Conservation (phyloP, 2,888 invertebrate genomes). For the Rambutsinella grinnellia region DNA sequence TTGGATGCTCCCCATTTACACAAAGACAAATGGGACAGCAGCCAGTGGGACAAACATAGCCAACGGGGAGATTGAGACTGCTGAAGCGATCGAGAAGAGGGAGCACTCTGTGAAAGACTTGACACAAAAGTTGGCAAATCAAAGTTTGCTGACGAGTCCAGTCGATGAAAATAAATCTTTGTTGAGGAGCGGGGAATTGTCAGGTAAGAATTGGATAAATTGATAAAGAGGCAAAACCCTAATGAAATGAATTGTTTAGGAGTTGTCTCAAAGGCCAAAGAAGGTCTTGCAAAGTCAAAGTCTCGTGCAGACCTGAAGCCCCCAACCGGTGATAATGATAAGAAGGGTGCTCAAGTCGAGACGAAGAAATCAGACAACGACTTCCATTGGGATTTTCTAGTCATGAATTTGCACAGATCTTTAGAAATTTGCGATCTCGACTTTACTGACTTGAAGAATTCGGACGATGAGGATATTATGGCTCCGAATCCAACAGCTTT, state of each 20-base stretch:
- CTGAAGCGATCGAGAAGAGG: slow-evolving; percentile 79
- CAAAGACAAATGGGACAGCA: slow-evolving; percentile 59
- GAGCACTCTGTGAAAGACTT: slow-evolving; percentile 91
- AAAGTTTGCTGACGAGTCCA: slow-evolving; percentile 74
- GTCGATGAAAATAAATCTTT: slow-evolving; percentile 68
- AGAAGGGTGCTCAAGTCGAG: slow-evolving; percentile 53
- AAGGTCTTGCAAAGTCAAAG: slow-evolving; percentile 88
- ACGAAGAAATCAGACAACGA: slow-evolving; percentile 87
- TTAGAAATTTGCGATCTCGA: slow-evolving; percentile 80
- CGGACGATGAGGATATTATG: slow-evolving; percentile 87
- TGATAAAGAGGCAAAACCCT: no score
- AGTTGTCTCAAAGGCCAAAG: slow-evolving; percentile 92
- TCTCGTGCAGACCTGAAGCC: slow-evolving; percentile 80
- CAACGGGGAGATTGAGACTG: slow-evolving; percentile 67
- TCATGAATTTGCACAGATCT: slow-evolving; percentile 75
- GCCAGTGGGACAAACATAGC: slow-evolving; percentile 48
- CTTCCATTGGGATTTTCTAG: slow-evolving; percentile 94
- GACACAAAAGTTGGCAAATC: slow-evolving; percentile 85
- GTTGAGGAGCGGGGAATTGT: slow-evolving; percentile 63
- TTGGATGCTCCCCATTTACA: slow-evolving; percentile 65
- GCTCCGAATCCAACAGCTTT: slow-evolving; percentile 71
- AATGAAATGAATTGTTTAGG: slow-evolving; percentile 91
- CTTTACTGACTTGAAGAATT: slow-evolving; percentile 91
- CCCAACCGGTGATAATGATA: slow-evolving; percentile 43
- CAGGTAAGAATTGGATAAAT: slow-evolving; percentile 34